A percentile compares a stretch with the other conserved stretches of the same genome.
Evolutionary conservation across 2,797 vertebrate genomes (phyloP).

Genomic region (Crocidura indochinensis): DNA sequence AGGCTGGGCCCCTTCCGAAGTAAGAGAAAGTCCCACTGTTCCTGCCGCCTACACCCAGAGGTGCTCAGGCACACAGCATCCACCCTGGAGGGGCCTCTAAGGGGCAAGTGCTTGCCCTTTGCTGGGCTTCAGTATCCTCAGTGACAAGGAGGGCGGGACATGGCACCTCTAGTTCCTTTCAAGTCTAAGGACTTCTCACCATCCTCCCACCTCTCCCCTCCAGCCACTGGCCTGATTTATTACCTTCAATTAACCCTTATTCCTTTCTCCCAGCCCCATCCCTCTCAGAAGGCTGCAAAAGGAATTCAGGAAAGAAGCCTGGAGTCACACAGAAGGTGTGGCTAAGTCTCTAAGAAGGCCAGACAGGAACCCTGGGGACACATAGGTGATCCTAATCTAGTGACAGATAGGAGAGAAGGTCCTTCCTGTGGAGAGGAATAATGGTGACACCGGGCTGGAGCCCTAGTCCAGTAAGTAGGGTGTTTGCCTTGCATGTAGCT

Average conservation of each 20-base stretch:
- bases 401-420: neutral
- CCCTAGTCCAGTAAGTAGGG: no score
- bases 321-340: neutral
- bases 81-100: neutral
- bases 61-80: neutral
- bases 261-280: conserved; percentile 29
- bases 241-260: conserved; percentile 69
- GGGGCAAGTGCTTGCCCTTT: neutral
- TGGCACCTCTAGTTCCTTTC: conserved; percentile 50
- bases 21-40: neutral
- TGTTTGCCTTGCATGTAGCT: no score
- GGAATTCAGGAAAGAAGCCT: conserved; percentile 55
- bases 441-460: neutral
- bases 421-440: neutral
- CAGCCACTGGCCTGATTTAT: conserved; percentile 70
- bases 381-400: neutral
- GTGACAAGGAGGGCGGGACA: conserved; percentile 32
- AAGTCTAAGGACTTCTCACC: conserved; percentile 66
- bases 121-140: neutral
- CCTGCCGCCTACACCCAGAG: rapidly evolving
- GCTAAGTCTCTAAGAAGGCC: no score
- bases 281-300: conserved; percentile 42
- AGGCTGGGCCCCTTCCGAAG: neutral
- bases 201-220: neutral
- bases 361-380: neutral